Evolutionary conservation across 2,888 invertebrate genomes (phyloP), one percentile per base, ranked within the genome.

Genomic region (Cremastinae sp.): DNA sequence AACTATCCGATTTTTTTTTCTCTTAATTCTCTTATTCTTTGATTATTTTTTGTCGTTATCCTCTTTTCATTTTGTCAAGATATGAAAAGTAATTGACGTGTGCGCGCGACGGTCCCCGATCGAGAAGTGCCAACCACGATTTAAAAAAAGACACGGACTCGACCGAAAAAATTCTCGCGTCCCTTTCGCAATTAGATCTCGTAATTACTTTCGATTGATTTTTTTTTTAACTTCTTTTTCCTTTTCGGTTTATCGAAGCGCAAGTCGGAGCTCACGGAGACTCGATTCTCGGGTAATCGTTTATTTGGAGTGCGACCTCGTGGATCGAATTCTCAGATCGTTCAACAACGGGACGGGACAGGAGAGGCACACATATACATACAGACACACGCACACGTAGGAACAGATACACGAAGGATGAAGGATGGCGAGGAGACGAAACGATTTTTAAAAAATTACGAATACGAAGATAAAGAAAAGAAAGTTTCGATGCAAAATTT

Each of bases 401-500:
- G 28, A 28, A 28, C 28, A 28, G 28, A 64, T 54, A 56, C 65
- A 76, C 49, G 56, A 41, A 78, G 74, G 79, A 80, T 80, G 64
- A 69, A 76, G 43, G 74, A 69, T 61, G 62, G 61, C 79, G 77
- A 75, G 80, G 79, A 78, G 80, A 79, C 61, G 66, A 49, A 72
- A 75, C 68, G 61, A 51, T 59, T 71, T 74, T 72, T 71, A 75
- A 58, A 77, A 62, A 51, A 77, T n/a, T n/a, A n/a, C n/a, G n/a
- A n/a, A n/a, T n/a, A n/a, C n/a, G n/a, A n/a, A n/a, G n/a, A 69
- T 9, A 66, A 54, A 53, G 70, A 59, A 72, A 76, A 72, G 62
- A 69, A 72, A 72, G 75, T 80, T 77, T 79, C 80, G 79, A 78
- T 78, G 78, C n/a, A 65, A 71, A 79, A 76, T 68, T 74, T 45